phyloP scores from a whole-genome alignment of 53 echinoderm and acorn worm genomes.

The Hippasteria phrygiana region DNA sequence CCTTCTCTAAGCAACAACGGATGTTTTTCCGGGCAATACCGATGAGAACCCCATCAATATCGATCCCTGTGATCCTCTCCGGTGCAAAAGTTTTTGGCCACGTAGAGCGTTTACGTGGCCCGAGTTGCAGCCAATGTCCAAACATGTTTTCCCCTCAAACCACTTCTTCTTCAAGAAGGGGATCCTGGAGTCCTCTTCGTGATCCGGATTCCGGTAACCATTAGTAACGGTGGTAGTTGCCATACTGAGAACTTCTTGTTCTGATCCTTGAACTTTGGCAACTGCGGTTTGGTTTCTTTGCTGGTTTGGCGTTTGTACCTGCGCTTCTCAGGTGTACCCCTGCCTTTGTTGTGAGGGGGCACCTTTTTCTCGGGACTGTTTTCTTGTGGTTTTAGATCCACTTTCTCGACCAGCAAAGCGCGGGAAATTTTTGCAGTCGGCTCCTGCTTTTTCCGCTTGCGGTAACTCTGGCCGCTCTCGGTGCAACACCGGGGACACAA shows the following conservation, averaged over 20 bases:
- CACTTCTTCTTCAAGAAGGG: conserved; percentile 78
- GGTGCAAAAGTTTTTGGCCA: conserved; percentile 85
- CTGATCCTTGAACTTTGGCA: conserved; percentile 85
- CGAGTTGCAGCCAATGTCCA: conserved; percentile 99
- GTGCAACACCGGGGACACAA: conserved; percentile 97
- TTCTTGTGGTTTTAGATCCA: conserved; percentile 14
- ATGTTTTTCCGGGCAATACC: conserved; percentile 91
- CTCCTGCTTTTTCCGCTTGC: conserved; percentile 81
- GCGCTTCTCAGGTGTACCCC: conserved; percentile 63
- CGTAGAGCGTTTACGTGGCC: conserved; percentile 92
- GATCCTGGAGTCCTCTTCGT: conserved; percentile 81
- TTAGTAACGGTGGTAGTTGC: conserved; percentile 97
- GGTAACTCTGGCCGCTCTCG: conserved; percentile 53
- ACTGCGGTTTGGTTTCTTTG: conserved; percentile 68
- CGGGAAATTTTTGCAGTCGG: conserved; percentile 80
- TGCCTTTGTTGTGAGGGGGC: conserved; percentile 22
- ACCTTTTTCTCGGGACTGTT: conserved; percentile 24
- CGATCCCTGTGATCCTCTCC: conserved; percentile 87
- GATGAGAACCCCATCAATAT: conserved; percentile 91
- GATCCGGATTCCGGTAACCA: conserved; percentile 91
- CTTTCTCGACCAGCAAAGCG: conserved; percentile 72
- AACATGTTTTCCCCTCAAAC: conserved; percentile 87
- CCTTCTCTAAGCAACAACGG: conserved; percentile 77
- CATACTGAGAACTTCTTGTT: conserved; percentile 92
- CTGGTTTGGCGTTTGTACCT: conserved; percentile 78